A percentile compares a stretch with the other conserved stretches of the same genome.
These are phyloP conservation scores for Eospalax fontanierii DNA, from an alignment of 2,797 vertebrate species.

Conservation along the genomic window DNA sequence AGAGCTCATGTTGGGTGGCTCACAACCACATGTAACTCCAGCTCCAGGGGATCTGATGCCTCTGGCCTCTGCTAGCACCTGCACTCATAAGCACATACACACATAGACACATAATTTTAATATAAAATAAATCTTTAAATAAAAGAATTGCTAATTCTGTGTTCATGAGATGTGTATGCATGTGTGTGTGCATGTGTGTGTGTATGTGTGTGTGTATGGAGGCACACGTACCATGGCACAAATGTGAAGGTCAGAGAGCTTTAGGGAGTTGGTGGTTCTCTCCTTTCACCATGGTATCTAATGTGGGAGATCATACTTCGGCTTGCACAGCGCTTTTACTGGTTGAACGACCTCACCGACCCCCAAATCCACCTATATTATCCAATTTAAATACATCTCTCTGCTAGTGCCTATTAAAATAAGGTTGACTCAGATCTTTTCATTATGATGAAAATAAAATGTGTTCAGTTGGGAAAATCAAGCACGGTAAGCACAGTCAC, in stretches of 20 bases:
- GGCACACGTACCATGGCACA: neutral
- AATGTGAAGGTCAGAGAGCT: neutral
- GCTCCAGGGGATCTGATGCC: neutral
- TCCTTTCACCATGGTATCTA: neutral
- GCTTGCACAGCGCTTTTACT: neutral
- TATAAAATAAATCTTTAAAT: neutral
- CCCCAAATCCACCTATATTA: neutral
- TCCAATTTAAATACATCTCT: neutral
- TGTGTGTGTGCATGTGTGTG: neutral
- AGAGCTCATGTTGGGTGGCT: neutral
- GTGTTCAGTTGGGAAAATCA: neutral
- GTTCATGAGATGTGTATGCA: neutral
- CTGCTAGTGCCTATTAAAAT: neutral
- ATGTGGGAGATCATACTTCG: neutral
- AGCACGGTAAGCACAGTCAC: accelerated
- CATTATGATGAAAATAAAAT: neutral
- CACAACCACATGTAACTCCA: neutral
- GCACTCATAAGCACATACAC: neutral
- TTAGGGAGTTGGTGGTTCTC: too few species aligned
- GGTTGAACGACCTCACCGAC: too few species aligned
- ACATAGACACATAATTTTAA: neutral
- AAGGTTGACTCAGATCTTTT: neutral
- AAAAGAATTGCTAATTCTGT: neutral
- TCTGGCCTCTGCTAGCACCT: neutral
- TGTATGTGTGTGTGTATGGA: too few species aligned